Conservation (phyloP, 2,797 vertebrate genomes). For the Acipenser ruthenus region DNA sequence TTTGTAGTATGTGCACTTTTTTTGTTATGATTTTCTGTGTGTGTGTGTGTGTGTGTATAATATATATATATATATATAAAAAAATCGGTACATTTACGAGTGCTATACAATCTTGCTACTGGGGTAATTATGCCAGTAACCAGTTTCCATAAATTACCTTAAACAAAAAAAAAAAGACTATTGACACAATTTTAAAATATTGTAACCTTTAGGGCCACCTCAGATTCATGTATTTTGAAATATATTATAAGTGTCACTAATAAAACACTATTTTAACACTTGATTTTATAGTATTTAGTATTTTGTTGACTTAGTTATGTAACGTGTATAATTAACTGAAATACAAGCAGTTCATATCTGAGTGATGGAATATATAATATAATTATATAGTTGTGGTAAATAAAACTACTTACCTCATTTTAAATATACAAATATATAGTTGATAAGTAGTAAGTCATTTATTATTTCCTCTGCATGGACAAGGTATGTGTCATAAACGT, state of each 20-base stretch:
- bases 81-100: slow-evolving; percentile 15
- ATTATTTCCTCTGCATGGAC: no score
- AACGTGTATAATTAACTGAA: no score
- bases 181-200: slow-evolving; percentile 20
- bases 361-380: neutral
- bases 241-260: slow-evolving; percentile 76
- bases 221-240: slow-evolving; percentile 74
- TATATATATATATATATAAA: no score
- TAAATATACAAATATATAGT: no score
- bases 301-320: slow-evolving; percentile 14
- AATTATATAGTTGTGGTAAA: no score
- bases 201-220: slow-evolving; percentile 64
- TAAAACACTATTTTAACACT: slow-evolving; percentile 82
- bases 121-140: slow-evolving; percentile 23
- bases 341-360: neutral
- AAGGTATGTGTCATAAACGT: no score
- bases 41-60: neutral
- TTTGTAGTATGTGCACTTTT: slow-evolving; percentile 30
- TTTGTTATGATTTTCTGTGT: slow-evolving; percentile 17
- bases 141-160: slow-evolving; percentile 10
- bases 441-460: no score
- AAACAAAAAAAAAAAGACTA: slow-evolving; percentile 5
- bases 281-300: slow-evolving; percentile 39
- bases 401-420: no score
- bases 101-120: slow-evolving; percentile 28